Evolutionary conservation across 2,113 vertebrate species (phyloP).

Genomic region (Sclerurus mexicanus): DNA sequence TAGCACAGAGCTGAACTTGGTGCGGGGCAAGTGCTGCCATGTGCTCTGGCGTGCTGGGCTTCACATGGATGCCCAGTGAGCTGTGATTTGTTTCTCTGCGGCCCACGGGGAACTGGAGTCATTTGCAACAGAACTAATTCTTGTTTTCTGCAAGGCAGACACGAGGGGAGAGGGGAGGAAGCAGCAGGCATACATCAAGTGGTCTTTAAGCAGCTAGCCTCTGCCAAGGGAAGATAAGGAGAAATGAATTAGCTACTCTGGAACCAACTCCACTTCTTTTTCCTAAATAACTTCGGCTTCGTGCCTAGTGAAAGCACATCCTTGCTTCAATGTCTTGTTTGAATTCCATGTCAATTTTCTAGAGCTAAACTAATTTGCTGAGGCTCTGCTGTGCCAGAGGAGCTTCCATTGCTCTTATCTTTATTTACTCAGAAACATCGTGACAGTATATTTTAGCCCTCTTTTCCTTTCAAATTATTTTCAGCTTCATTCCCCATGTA

Average conservation of each 20-base stretch:
- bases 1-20: not conserved
- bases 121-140: not conserved
- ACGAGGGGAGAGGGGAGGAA: not conserved
- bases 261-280: slow-evolving; percentile 21
- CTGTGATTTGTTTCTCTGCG: not conserved
- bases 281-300: slow-evolving; percentile 16
- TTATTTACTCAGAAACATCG: slow-evolving; percentile 50
- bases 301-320: slow-evolving; percentile 27
- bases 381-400: not conserved
- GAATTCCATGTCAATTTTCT: slow-evolving; percentile 29
- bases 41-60: not conserved
- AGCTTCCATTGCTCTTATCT: slow-evolving; percentile 18
- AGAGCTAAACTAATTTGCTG: slow-evolving; percentile 36
- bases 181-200: slow-evolving; percentile 37
- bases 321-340: slow-evolving; percentile 34
- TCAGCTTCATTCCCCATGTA: not conserved
- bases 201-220: not conserved
- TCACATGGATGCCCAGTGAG: not conserved
- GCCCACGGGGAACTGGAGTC: not conserved
- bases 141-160: not conserved
- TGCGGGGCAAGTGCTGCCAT: not conserved
- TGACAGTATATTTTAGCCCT: not conserved
- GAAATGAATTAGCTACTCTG: slow-evolving; percentile 55
- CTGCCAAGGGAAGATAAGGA: slow-evolving; percentile 65
- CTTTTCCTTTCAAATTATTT: not conserved